Evolutionary conservation across 2,113 vertebrate species (phyloP).

Genomic region (Connochaetes taurinus): DNA sequence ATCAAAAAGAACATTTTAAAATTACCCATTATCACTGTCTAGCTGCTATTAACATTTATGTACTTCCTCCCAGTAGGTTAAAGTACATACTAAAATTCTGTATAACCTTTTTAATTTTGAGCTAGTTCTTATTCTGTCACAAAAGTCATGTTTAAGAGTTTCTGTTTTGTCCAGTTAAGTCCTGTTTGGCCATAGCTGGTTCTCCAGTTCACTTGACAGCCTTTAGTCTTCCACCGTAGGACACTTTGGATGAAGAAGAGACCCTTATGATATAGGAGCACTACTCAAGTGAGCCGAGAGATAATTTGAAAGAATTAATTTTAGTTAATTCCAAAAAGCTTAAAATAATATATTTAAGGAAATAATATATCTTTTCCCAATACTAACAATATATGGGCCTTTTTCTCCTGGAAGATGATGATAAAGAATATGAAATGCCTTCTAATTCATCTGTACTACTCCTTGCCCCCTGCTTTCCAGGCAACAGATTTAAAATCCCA

Average conservation of each 20-base stretch:
- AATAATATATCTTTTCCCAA: not conserved
- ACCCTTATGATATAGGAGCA: not conserved
- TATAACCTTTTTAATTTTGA: not conserved
- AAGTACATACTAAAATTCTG: not conserved
- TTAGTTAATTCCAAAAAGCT: conserved; percentile 6
- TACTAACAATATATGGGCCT: conserved; percentile 14
- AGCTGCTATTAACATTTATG: not conserved
- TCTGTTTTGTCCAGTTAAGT: not conserved
- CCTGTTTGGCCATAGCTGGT: not conserved
- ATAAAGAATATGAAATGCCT: not conserved
- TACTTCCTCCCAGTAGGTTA: not conserved
- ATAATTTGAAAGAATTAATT: conserved; percentile 22
- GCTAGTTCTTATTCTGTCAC: conserved; percentile 4
- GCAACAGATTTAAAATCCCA: conserved; percentile 41
- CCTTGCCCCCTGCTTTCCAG: not conserved
- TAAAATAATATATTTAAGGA: conserved; percentile 24
- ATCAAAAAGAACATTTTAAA: conserved; percentile 12
- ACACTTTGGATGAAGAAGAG: not conserved
- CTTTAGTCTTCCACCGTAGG: not conserved
- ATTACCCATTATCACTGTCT: not conserved
- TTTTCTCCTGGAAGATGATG: conserved; percentile 6
- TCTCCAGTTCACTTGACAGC: conserved; percentile 10
- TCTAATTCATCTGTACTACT: not conserved
- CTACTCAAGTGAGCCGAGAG: not conserved
- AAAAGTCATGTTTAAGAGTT: not conserved